These are phyloP conservation scores for Himalopsyche tibetana DNA, from an alignment of 2,888 invertebrate species.

Conservation along the genomic window DNA sequence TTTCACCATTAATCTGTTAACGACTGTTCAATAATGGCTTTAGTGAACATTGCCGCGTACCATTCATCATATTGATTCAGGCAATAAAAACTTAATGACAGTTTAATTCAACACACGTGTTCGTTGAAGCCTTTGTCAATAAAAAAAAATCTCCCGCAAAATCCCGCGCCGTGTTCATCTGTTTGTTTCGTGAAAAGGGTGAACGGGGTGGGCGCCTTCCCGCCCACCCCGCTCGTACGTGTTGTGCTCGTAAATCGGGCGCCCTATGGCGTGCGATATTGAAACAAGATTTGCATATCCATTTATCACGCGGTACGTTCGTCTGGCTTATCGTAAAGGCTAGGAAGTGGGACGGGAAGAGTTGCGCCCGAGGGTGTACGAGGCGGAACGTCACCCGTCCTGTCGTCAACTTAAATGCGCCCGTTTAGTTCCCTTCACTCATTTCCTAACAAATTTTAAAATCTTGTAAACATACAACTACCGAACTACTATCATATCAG, in stretches of 20 bases:
- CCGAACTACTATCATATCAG: too few species aligned
- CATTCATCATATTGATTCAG: conserved; percentile 36
- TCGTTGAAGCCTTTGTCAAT: conserved; percentile 35
- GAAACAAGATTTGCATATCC: conserved; percentile 66
- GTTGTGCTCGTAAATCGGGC: conserved; percentile 64
- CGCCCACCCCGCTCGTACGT: conserved; percentile 49
- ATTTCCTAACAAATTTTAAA: too few species aligned
- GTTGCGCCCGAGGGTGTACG: not conserved
- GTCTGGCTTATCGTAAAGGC: conserved; percentile 57
- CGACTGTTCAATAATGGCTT: too few species aligned
- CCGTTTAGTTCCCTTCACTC: conserved; percentile 2
- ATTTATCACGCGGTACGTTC: conserved; percentile 63
- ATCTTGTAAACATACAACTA: too few species aligned
- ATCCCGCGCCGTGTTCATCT: conserved; percentile 27
- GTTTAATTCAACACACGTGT: conserved; percentile 40
- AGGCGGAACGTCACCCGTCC: conserved; percentile 33
- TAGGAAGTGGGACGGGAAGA: conserved; percentile 10
- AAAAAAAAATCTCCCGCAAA: conserved; percentile 41
- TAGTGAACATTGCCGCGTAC: not conserved
- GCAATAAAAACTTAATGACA: conserved; percentile 38
- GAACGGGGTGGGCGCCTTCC: not conserved
- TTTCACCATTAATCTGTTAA: too few species aligned
- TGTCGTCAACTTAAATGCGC: not conserved
- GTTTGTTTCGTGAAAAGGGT: conserved; percentile 38
- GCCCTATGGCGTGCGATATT: conserved; percentile 64